These are phyloP conservation scores for Pholis gunnellus DNA, from an alignment of 2,113 vertebrate genomes.

Conservation along the genomic window DNA sequence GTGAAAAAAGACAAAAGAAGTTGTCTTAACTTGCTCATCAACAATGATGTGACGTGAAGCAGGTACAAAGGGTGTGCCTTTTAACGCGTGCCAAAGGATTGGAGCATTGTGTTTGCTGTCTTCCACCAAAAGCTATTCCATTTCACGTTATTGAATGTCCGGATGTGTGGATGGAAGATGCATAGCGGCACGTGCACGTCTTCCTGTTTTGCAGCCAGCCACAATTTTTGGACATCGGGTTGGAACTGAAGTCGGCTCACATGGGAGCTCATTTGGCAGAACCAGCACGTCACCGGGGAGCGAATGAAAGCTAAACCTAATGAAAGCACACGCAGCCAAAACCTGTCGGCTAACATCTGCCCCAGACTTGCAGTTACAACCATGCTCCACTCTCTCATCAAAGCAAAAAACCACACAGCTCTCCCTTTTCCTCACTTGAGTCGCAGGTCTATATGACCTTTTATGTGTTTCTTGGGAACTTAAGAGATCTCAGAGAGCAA, in stretches of 20 bases:
- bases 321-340: slow-evolving; percentile 73
- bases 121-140: slow-evolving; percentile 5
- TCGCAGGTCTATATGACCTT: slow-evolving; percentile 42
- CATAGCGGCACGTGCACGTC: slow-evolving; percentile 52
- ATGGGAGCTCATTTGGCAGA: slow-evolving; percentile 80
- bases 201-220: slow-evolving; percentile 59
- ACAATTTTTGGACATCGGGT: slow-evolving; percentile 56
- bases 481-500: slow-evolving; percentile 11
- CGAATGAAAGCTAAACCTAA: slow-evolving; percentile 73
- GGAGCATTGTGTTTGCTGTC: neutral
- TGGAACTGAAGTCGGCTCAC: slow-evolving; percentile 66
- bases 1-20: slow-evolving; percentile 33
- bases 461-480: slow-evolving; percentile 32
- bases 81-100: slow-evolving; percentile 10
- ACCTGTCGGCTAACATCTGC: slow-evolving; percentile 66
- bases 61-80: slow-evolving; percentile 6
- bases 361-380: slow-evolving; percentile 56
- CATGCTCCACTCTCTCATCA: slow-evolving; percentile 36
- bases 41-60: neutral
- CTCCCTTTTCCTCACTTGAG: slow-evolving; percentile 37
- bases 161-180: slow-evolving; percentile 22
- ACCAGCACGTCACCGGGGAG: slow-evolving; percentile 60
- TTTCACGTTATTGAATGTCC: slow-evolving; percentile 33
- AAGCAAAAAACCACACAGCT: slow-evolving; percentile 42
- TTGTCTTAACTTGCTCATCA: slow-evolving; percentile 31